Conservation (phyloP, 2,113 vertebrate species). For the Mesembrinibis cayennensis region DNA sequence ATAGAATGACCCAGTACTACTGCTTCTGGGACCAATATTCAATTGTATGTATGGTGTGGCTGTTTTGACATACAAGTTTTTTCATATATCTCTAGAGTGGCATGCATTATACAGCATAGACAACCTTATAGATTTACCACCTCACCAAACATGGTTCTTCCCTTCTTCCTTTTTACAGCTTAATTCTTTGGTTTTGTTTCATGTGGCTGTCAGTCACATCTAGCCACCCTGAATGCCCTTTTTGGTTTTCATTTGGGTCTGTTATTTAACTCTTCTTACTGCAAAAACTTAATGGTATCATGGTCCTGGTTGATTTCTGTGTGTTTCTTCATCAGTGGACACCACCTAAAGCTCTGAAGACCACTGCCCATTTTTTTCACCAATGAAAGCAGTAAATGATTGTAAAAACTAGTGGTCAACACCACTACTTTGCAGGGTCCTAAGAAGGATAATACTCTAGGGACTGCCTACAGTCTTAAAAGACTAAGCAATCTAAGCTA, state of each 20-base stretch:
- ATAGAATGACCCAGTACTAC: background rate
- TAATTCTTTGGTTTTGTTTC: background rate
- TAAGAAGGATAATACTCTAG: background rate
- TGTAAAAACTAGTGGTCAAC: background rate
- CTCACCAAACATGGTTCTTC: background rate
- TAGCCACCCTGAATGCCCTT: rapidly evolving
- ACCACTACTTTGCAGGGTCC: background rate
- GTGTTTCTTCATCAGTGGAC: background rate
- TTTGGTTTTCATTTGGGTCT: background rate
- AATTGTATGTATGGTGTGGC: background rate
- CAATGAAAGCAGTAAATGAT: background rate
- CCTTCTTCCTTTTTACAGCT: background rate
- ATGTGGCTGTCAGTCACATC: background rate
- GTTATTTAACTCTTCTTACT: background rate
- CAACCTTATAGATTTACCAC: background rate
- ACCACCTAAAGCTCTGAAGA: background rate
- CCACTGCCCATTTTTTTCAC: background rate
- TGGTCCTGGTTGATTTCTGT: background rate
- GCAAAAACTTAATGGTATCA: background rate
- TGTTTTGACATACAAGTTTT: background rate
- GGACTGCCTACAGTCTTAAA: background rate
- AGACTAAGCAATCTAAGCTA: background rate
- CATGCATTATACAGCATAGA: background rate
- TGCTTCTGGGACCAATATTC: background rate
- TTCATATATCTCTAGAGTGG: background rate